These are phyloP conservation scores for Agriopis aurantiaria DNA, from an alignment of 2,888 invertebrate genomes.

Conservation along the genomic window DNA sequence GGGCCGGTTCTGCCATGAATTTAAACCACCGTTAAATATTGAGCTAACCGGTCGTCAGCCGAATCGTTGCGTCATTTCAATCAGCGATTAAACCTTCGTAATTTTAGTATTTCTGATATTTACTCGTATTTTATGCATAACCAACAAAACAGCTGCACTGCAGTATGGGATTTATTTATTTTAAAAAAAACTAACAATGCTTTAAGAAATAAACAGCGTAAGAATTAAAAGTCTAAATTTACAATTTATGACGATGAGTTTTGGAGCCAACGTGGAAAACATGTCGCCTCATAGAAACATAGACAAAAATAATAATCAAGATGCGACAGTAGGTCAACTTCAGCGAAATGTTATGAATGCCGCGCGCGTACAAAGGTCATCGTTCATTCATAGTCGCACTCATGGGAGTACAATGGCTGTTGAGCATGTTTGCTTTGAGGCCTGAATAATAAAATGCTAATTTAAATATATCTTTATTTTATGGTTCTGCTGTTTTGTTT, in stretches of 20 bases:
- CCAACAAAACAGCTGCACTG: too few species aligned
- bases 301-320: not conserved
- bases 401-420: constrained; percentile 15
- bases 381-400: constrained; percentile 25
- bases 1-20: constrained; percentile 27
- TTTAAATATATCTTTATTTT: constrained; percentile 18
- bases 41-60: constrained; percentile 33
- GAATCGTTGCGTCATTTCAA: constrained; percentile 31
- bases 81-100: constrained; percentile 6
- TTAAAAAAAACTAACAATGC: too few species aligned
- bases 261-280: too few species aligned
- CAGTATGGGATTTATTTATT: too few species aligned
- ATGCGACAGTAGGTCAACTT: constrained; percentile 28
- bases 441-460: constrained; percentile 7
- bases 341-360: constrained; percentile 23
- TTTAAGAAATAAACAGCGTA: too few species aligned
- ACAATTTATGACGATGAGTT: too few species aligned
- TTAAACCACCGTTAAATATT: constrained; percentile 38
- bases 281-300: too few species aligned
- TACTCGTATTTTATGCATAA: not conserved
- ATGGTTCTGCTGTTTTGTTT: constrained; percentile 2
- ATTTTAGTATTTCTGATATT: not conserved
- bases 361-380: constrained; percentile 23
- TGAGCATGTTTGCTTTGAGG: constrained; percentile 1
- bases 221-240: too few species aligned